Evolutionary conservation across 1,140 invertebrate genomes (phyloP).

Genomic region (Dendrolimus punctatus): DNA sequence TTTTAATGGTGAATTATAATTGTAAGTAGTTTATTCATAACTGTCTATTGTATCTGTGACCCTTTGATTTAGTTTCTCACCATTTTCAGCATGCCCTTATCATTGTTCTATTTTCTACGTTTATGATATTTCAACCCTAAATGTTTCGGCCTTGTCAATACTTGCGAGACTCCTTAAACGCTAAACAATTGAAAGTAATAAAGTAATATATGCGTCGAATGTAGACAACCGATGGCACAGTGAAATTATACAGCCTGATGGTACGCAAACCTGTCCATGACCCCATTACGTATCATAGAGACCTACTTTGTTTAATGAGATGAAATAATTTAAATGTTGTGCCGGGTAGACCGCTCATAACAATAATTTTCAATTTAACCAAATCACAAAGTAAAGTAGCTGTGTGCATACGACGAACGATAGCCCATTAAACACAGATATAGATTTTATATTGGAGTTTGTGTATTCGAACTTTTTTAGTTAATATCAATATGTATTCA

Average conservation of each 20-base stretch:
- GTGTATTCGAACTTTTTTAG: too few relatives aligned
- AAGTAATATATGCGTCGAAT: slow-evolving; percentile 27
- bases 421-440: too few relatives aligned
- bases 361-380: too few relatives aligned
- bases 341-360: too few relatives aligned
- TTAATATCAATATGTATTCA: too few relatives aligned
- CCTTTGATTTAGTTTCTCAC: not conserved
- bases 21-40: slow-evolving; percentile 10
- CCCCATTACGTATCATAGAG: slow-evolving; percentile 6
- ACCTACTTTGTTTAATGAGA: slow-evolving; percentile 8
- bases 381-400: too few relatives aligned
- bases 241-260: slow-evolving; percentile 8
- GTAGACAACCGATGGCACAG: slow-evolving; percentile 24
- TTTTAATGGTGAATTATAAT: slow-evolving; percentile 37
- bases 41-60: slow-evolving; percentile 1
- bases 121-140: slow-evolving; percentile 44
- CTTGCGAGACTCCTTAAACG: slow-evolving; percentile 31
- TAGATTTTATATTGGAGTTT: too few relatives aligned
- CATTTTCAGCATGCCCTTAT: slow-evolving; percentile 7
- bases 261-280: slow-evolving; percentile 1
- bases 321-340: not conserved
- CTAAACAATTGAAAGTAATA: slow-evolving; percentile 54
- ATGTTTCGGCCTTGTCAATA: slow-evolving; percentile 37
- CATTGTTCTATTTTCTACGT: slow-evolving; percentile 24
- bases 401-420: too few relatives aligned